Evolutionary conservation across 2,113 vertebrate species (phyloP).

Genomic region (Anoplopoma fimbria): DNA sequence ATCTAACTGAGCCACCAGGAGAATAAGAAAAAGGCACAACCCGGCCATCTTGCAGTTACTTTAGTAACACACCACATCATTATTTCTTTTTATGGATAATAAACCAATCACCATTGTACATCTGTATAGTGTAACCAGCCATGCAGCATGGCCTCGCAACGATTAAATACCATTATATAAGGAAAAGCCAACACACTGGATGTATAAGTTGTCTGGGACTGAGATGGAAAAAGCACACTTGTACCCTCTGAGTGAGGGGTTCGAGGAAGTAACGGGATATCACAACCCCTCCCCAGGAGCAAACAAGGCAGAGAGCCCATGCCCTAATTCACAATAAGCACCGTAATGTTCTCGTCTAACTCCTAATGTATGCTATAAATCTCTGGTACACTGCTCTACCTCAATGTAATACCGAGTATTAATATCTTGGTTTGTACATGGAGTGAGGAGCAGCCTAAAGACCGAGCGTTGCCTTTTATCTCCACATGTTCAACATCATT

Average conservation of each 20-base stretch:
- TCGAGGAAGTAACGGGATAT: conserved; percentile 75
- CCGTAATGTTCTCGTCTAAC: conserved; percentile 75
- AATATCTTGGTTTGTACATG: conserved; percentile 57
- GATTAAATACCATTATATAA: conserved; percentile 81
- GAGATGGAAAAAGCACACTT: conserved; percentile 79
- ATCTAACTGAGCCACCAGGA: conserved; percentile 42
- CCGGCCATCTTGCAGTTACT: conserved; percentile 27
- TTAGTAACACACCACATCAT: conserved; percentile 56
- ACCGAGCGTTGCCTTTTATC: conserved; percentile 42
- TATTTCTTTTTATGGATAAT: conserved; percentile 71
- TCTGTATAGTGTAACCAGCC: conserved; percentile 74
- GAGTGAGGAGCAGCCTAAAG: conserved; percentile 37
- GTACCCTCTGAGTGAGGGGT: conserved; percentile 75
- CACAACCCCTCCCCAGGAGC: conserved; percentile 67
- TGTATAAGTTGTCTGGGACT: conserved; percentile 69
- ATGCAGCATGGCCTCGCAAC: conserved; percentile 51
- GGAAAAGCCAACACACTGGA: conserved; percentile 73
- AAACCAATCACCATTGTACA: conserved; percentile 72
- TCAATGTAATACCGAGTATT: conserved; percentile 69
- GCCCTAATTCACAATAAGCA: conserved; percentile 77
- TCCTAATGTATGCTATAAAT: conserved; percentile 79
- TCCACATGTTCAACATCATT: conserved; percentile 47
- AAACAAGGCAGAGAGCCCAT: conserved; percentile 72
- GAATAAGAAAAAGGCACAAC: conserved; percentile 30
- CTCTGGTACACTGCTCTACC: conserved; percentile 71